Base-by-base conservation (phyloP, 2,888 invertebrate species). In the Sisyra nigra region DNA sequence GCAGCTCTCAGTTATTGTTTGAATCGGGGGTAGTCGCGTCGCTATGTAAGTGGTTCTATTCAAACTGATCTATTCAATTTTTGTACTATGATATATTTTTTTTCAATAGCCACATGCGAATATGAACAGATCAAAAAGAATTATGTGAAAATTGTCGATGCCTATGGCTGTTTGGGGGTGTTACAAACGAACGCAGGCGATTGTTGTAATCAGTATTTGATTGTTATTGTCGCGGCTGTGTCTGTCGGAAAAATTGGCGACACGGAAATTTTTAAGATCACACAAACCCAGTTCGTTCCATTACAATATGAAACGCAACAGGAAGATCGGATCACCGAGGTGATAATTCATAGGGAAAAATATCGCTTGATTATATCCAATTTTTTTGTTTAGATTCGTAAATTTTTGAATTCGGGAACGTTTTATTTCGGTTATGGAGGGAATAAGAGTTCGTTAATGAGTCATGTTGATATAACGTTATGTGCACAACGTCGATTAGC, bases 201-300 rank as follows among this genome's bases (percentile, higher is more conserved):
- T 59, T 80, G 75, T 55, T 82, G 84, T 31, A 72, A 89, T 42
- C 69, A 89, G 40, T 94, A 91, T 56, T 72, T 98, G 44, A 89
- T 96, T 7, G 74, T 96, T 56, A 85, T 98, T 42, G 94, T 89
- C 10, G 93, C 94, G 30, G 97, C 94, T 62, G 80, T 93, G 52
- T 97, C 96, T 7, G 84, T 96, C 49, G 97, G 97, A 8, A 96
- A 96, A 67, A 80, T 98, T 36, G 82, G 82, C 37, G 92, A 93
- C 54, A 80, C 86, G 0, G 97, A 98, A 69, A 82, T 98, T 46
- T 96, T 94, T 61, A 78, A 91, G 51, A 84, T 97, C 45, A 93
- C 91, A 0, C 88, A 89, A 61, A 91, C 92, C 0, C 80, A 83
- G 53, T 91, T 94, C 61, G 70, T 93, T 8, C 89, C 94, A 1